Percentiles rank a stretch among this genome's conserved stretches.
Conservation (phyloP, 2,113 vertebrate species). For the Oncorhynchus keta region DNA sequence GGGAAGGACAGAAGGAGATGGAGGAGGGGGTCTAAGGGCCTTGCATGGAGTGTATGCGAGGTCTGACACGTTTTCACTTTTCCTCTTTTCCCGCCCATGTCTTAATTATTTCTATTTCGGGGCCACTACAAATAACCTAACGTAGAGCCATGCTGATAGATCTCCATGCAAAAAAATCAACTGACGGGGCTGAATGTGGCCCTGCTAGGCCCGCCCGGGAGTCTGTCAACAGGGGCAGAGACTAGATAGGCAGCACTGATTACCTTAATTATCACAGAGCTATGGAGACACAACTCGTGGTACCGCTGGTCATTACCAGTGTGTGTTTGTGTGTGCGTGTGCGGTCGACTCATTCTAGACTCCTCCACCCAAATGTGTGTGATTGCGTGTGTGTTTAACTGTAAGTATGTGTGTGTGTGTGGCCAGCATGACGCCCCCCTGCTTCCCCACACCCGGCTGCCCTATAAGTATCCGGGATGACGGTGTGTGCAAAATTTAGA, state of each 20-base stretch:
- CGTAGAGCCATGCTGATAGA: slow-evolving; percentile 67
- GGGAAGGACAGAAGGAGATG: slow-evolving; percentile 38
- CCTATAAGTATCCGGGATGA: slow-evolving; percentile 51
- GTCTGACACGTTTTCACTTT: slow-evolving; percentile 76
- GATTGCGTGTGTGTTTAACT: too few species aligned
- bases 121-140: slow-evolving; percentile 55
- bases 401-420: background rate
- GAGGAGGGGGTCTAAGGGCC: slow-evolving; percentile 21
- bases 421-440: background rate
- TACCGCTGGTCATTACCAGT: slow-evolving; percentile 2
- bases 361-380: background rate
- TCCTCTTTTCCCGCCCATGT: slow-evolving; percentile 71
- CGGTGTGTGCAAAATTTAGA: slow-evolving; percentile 50
- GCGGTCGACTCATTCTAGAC: background rate
- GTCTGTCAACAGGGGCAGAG: slow-evolving; percentile 49
- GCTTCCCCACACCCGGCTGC: slow-evolving; percentile 34
- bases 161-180: slow-evolving; percentile 23
- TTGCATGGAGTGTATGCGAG: slow-evolving; percentile 49
- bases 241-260: slow-evolving; percentile 52
- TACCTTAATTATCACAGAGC: slow-evolving; percentile 47
- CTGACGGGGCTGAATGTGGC: slow-evolving; percentile 22
- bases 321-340: background rate
- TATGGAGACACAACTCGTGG: background rate
- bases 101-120: slow-evolving; percentile 76
- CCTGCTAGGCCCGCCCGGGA: slow-evolving; percentile 33